phyloP scores from a whole-genome alignment of 2,888 invertebrate genomes.

The Sphaerophoria taeniata region DNA sequence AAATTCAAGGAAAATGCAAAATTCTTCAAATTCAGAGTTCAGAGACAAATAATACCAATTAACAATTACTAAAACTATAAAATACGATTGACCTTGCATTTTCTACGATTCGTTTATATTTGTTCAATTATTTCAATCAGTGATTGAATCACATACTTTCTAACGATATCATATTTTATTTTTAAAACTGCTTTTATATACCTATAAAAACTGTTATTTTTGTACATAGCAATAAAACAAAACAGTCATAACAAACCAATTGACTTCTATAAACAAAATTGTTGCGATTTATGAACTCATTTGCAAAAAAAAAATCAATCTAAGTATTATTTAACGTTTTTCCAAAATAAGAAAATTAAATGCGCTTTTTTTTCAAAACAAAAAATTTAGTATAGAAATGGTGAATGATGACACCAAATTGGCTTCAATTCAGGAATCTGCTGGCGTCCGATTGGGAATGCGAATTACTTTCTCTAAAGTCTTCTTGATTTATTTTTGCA shows the following conservation, averaged over 20 bases:
- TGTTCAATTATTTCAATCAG: slow-evolving; percentile 55
- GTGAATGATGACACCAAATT: slow-evolving; percentile 46
- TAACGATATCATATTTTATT: slow-evolving; percentile 59
- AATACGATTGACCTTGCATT: no score
- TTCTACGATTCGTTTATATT: slow-evolving; percentile 34
- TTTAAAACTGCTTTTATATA: slow-evolving; percentile 54
- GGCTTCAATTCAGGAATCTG: slow-evolving; percentile 57
- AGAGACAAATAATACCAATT: no score
- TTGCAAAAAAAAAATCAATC: slow-evolving; percentile 10
- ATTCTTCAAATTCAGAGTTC: no score
- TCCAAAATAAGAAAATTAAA: slow-evolving; percentile 66
- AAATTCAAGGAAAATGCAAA: no score
- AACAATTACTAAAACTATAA: no score
- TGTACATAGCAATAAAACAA: neutral
- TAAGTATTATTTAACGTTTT: slow-evolving; percentile 7
- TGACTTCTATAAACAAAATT: slow-evolving; percentile 55
- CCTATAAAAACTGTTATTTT: slow-evolving; percentile 37
- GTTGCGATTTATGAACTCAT: slow-evolving; percentile 59
- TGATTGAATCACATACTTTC: slow-evolving; percentile 36
- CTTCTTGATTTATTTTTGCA: neutral
- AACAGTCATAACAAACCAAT: slow-evolving; percentile 46
- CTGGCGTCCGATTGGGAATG: slow-evolving; percentile 13
- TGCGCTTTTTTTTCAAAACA: slow-evolving; percentile 44
- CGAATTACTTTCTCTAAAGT: slow-evolving; percentile 31
- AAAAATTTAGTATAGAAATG: slow-evolving; percentile 25